Base-by-base conservation (phyloP, 1,140 invertebrate species). In the Drosophila busckii region DNA sequence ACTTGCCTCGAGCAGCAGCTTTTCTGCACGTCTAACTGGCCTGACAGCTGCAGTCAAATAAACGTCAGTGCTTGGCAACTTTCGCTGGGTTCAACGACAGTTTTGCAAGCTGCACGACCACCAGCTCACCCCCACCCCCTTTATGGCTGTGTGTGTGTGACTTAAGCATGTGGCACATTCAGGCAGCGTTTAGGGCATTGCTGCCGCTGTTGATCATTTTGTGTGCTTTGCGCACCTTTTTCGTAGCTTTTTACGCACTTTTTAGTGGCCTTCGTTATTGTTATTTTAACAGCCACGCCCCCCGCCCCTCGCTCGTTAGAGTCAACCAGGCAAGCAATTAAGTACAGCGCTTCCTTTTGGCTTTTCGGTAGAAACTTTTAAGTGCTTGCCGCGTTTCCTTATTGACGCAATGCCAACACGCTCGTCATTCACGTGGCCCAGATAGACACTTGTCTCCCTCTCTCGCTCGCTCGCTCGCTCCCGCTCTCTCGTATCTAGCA, bases 11-110 rank as follows among this genome's bases (percentile, higher is more conserved):
- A 9, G 0, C 6, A 16, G 31, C 19, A n/a, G 29, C 52, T 62
- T 45, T 50, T 40, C 66, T 61, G 69, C 70, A 75, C 70, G 70
- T 78, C 76, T 61, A 70, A 58, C 54, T 58, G 46, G 17, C 26
- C 54, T 52, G 54, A 52, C 54, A 58, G 70, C 66, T 75, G 71
- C 70, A 75, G 70, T 75, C 70, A 75, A 75, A 75, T 75, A 75
- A 75, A 78, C 66, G 70, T 75, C 70, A 75, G 54, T 55, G 61
- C 71, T 59, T 60, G 67, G 44, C 50, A 64, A 58, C 53, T 49
- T 49, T 26, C 54, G 37, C 29, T 20, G 45, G 38, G 40, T 63
- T 49, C 54, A 50, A 52, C 54, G 60, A 63, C 60, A 63, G 45
- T 59, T 59, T 59, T 59, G n/a, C n/a, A n/a, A n/a, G n/a, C n/a